These are phyloP conservation scores for Sminthurides aquaticus DNA, from an alignment of 2,888 invertebrate genomes.

Conservation along the genomic window DNA sequence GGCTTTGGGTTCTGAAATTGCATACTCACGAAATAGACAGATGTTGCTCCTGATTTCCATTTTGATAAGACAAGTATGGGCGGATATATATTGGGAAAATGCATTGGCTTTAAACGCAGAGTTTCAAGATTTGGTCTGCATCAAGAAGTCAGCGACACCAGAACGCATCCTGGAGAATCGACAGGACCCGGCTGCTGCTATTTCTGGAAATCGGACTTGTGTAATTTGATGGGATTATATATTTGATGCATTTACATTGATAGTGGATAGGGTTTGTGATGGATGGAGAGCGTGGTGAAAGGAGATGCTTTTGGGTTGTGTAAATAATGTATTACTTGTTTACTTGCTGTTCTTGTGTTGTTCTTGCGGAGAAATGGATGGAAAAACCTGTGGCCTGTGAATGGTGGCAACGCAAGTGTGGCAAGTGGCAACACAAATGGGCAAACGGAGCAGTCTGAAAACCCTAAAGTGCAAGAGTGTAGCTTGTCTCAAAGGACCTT, in stretches of 20 bases:
- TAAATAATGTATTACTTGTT: not conserved
- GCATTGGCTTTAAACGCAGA: too few species aligned
- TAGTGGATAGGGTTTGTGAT: not conserved
- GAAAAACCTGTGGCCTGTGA: too few species aligned
- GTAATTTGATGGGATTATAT: not conserved
- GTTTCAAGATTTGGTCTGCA: too few species aligned
- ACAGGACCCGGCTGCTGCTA: not conserved
- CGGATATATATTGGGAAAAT: not conserved
- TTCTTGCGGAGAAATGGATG: too few species aligned
- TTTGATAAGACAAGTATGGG: slow-evolving; percentile 19
- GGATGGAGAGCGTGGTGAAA: too few species aligned
- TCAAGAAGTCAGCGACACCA: too few species aligned
- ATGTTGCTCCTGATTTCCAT: slow-evolving; percentile 23
- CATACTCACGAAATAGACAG: slow-evolving; percentile 16
- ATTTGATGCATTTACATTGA: not conserved
- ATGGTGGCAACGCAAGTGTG: too few species aligned
- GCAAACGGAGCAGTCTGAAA: too few species aligned
- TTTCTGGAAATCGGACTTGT: too few species aligned
- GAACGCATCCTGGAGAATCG: too few species aligned
- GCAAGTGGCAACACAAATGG: too few species aligned
- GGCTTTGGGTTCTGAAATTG: slow-evolving; percentile 9
- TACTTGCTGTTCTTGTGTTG: too few species aligned
- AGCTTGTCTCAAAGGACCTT: not conserved
- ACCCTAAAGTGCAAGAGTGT: not conserved
- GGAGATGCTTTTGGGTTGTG: not conserved